Evolutionary conservation across 1,140 invertebrate species (phyloP).

Genomic region (Trachymyrmex septentrionalis): DNA sequence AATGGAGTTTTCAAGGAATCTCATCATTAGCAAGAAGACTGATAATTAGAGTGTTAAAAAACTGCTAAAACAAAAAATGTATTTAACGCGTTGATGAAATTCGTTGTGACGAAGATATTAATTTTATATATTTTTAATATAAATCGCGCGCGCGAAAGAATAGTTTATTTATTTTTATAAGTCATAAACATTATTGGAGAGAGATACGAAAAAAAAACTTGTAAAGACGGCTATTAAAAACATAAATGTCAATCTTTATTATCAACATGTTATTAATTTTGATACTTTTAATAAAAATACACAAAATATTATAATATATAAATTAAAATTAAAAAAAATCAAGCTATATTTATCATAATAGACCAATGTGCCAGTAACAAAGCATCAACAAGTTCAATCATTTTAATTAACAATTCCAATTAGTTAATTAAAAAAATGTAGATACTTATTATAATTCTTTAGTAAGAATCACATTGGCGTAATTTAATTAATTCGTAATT

Average conservation of each 20-base stretch:
- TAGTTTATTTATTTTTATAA: conserved; percentile 5
- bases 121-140: not conserved
- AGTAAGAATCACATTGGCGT: not conserved
- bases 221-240: not conserved
- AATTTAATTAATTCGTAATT: conserved; percentile 27
- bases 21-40: not conserved
- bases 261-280: not conserved
- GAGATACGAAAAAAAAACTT: not conserved
- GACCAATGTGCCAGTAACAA: not conserved
- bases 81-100: not conserved
- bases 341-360: no score
- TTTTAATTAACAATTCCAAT: not conserved
- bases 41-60: not conserved
- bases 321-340: not conserved
- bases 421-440: not conserved
- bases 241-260: not conserved
- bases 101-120: not conserved
- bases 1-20: not conserved
- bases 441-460: not conserved
- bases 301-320: not conserved
- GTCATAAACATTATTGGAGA: not conserved
- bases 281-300: conserved; percentile 16
- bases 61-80: not conserved
- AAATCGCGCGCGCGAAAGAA: not conserved
- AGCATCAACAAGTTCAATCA: not conserved